phyloP scores from a whole-genome alignment of 2,113 vertebrate genomes.

The Micromys minutus region DNA sequence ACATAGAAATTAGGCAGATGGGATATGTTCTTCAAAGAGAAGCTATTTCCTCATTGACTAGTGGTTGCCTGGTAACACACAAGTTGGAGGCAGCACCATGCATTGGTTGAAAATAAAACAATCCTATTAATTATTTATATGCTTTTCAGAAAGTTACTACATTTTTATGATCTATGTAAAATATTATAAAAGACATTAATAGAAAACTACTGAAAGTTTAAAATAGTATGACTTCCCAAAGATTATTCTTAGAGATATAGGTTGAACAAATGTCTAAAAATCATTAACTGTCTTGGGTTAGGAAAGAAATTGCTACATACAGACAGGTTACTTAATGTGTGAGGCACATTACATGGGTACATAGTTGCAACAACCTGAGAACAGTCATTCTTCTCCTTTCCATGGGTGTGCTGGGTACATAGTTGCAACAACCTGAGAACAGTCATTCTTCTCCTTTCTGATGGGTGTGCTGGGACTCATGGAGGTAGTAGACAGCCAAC shows the following conservation, averaged over 20 bases:
- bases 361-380: background rate
- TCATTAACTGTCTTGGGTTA: background rate
- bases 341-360: background rate
- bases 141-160: background rate
- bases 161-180: constrained; percentile 15
- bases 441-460: background rate
- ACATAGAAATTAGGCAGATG: background rate
- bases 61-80: background rate
- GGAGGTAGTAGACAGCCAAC: background rate
- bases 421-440: background rate
- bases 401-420: background rate
- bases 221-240: background rate
- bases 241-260: constrained; percentile 13
- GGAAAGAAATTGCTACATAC: background rate
- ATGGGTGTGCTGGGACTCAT: background rate
- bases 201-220: background rate
- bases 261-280: background rate
- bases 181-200: constrained; percentile 12
- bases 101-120: background rate
- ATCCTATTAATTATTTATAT: background rate
- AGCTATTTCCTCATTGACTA: background rate
- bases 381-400: background rate
- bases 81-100: background rate
- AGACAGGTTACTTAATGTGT: background rate
- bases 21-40: background rate